Evolutionary conservation across 2,888 invertebrate species (phyloP), one percentile per base, ranked within the genome.

Genomic region (Dermolepida albohirtum): DNA sequence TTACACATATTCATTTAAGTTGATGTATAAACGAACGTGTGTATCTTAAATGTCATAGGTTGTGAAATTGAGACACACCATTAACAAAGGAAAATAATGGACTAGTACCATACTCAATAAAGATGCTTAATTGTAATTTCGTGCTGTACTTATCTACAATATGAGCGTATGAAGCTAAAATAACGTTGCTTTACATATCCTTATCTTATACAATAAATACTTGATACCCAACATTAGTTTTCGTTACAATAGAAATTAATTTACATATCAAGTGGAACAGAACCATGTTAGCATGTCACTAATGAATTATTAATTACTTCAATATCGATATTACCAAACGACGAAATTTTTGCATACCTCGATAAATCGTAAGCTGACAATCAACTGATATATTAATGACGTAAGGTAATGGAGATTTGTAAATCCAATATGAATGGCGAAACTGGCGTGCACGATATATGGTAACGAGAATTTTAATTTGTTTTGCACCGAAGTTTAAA

Each of bases 231-330:
- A 64, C 44, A 43, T 40, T 22, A 34, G 44, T 11, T 64, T 51
- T 51, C 4, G 29, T 44, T 43, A 52, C 64, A 54, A 44, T 54
- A 54, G 54, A 54, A 34, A 54, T 62, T 57, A 43, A 67, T 67
- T 67, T 67, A 50, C 66, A 67, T 67, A 67, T 67, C 51, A 50
- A 59, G 22, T 67, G 51, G 57, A 62, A 67, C 27, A 67, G 51
- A 51, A 59, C 29, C 59, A 59, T 62, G 51, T 67, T 40, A 50
- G 41, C 57, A 51, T 67, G 66, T 62, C 52, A 41, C 27, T 67
- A 67, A 67, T 67, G 62, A 67, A 67, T 67, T 62, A 67, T 50
- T 67, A 67, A 67, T 67, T 66, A 64, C 52, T 64, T 44, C 47
- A 54, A 44, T 51, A 51, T 44, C 51, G 54, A 54, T 54, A 64